Percentiles rank a stretch among this genome's conserved stretches.
These are phyloP conservation scores for Mythimna impura DNA, from an alignment of 2,888 invertebrate species.

Conservation along the genomic window DNA sequence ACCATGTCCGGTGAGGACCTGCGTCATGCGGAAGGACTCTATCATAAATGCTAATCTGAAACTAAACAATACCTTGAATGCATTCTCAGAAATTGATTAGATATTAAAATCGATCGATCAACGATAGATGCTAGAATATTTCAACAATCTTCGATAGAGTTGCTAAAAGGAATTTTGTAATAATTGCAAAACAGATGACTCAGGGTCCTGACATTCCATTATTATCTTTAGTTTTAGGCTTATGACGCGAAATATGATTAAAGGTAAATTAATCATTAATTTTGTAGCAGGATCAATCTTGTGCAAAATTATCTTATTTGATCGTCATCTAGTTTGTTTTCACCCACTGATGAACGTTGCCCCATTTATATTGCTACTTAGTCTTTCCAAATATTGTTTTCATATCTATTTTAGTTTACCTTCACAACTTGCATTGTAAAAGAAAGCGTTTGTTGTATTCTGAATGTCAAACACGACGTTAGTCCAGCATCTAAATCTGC, in stretches of 20 bases:
- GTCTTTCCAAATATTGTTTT: neutral
- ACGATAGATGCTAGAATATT: slow-evolving; percentile 14
- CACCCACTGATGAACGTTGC: no score
- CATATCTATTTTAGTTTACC: neutral
- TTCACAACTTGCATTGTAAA: neutral
- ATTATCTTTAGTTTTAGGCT: slow-evolving; percentile 20
- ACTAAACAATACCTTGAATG: slow-evolving; percentile 6
- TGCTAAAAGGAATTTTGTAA: slow-evolving; percentile 6
- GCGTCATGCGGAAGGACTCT: no score
- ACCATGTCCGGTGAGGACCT: no score
- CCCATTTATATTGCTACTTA: neutral
- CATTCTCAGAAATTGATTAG: slow-evolving; percentile 44
- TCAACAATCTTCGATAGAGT: slow-evolving; percentile 20
- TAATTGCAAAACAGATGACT: slow-evolving; percentile 26
- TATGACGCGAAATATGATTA: slow-evolving; percentile 23
- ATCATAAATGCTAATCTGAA: slow-evolving; percentile 38
- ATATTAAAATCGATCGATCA: slow-evolving; percentile 37
- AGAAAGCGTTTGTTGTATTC: neutral
- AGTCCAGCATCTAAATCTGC: neutral
- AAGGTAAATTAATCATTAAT: slow-evolving; percentile 2
- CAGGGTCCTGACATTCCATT: slow-evolving; percentile 4
- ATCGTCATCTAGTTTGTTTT: no score
- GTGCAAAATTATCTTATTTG: no score
- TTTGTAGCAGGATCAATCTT: neutral
- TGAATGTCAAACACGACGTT: neutral